These are phyloP conservation scores for Trachelipus rathkii DNA, from an alignment of 1,140 invertebrate genomes.

Conservation along the genomic window DNA sequence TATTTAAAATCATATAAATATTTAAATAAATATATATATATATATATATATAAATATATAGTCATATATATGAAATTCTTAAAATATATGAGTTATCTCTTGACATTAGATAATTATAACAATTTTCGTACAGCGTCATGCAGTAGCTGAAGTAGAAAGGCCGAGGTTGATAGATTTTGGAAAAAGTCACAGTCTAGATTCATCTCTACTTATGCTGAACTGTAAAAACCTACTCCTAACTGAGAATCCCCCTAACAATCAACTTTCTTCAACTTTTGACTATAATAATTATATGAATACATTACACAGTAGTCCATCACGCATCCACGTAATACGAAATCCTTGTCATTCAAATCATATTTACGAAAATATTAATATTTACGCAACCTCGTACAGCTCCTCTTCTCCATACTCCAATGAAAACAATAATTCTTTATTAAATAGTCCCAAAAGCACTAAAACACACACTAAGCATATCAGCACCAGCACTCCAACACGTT, in stretches of 20 bases:
- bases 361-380: slow-evolving; percentile 5
- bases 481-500: not conserved
- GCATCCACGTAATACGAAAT: not conserved
- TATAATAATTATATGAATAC: not conserved
- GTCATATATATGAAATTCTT: too few relatives aligned
- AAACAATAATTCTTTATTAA: not conserved
- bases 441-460: not conserved
- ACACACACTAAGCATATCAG: not conserved
- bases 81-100: too few relatives aligned
- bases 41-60: too few relatives aligned
- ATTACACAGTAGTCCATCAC: not conserved
- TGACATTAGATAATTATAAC: not conserved
- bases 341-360: not conserved
- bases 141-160: slow-evolving; percentile 23
- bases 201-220: slow-evolving; percentile 47
- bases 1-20: too few relatives aligned
- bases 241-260: not conserved
- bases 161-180: slow-evolving; percentile 67
- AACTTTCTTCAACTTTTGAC: not conserved
- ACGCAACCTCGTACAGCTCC: not conserved
- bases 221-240: slow-evolving; percentile 21
- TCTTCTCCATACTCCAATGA: not conserved
- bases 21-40: too few relatives aligned
- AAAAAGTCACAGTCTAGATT: slow-evolving; percentile 76
- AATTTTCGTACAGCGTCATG: not conserved